Conservation (phyloP, 2,797 vertebrate species). For the Pangasius sanitwongsei region DNA sequence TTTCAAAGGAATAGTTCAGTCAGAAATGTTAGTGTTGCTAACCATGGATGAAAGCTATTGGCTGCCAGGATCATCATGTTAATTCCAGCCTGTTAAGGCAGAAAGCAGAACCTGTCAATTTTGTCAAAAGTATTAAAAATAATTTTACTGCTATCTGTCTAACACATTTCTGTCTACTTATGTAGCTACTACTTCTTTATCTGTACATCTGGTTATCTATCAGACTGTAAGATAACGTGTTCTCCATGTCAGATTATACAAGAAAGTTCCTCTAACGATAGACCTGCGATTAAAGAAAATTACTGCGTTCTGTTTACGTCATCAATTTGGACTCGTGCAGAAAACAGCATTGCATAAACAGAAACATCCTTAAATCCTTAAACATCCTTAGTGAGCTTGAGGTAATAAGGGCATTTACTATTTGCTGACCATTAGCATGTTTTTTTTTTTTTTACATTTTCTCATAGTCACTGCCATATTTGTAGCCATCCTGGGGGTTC, state of each 20-base stretch:
- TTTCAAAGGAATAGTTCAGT: conserved; percentile 35
- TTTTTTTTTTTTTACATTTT: neutral
- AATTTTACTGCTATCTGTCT: neutral
- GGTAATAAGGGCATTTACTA: neutral
- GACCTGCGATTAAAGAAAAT: neutral
- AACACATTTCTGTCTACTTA: neutral
- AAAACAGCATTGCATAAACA: neutral
- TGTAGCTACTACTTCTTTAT: neutral
- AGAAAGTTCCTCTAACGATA: neutral
- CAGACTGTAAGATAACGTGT: neutral
- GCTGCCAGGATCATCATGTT: conserved; percentile 7
- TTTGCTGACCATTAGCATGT: neutral
- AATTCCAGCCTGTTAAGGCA: neutral
- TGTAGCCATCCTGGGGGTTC: neutral
- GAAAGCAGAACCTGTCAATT: conserved; percentile 1
- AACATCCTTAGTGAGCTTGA: neutral
- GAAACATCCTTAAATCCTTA: neutral
- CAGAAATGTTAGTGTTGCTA: conserved; percentile 23
- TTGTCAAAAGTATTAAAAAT: neutral
- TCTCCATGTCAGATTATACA: neutral
- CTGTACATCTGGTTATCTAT: neutral
- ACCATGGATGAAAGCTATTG: conserved; percentile 1
- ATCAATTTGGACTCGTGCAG: neutral
- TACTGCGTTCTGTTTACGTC: neutral
- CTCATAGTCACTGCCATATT: neutral